Conservation (phyloP, 2,797 vertebrate species). For the Rousettus madagascariensis region DNA sequence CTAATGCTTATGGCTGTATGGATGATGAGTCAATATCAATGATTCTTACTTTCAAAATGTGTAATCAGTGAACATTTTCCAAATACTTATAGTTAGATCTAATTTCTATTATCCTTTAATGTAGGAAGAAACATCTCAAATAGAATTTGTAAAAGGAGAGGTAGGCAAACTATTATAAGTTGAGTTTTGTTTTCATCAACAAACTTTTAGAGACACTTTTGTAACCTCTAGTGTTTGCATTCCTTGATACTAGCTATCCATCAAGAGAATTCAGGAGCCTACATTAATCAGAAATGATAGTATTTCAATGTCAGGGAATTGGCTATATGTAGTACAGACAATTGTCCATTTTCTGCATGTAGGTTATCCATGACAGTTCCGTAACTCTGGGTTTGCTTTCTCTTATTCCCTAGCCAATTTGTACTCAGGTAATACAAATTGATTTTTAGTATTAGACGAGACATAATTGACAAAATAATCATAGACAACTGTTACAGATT, state of each 20-base stretch:
- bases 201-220: not conserved
- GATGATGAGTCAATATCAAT: not conserved
- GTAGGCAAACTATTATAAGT: not conserved
- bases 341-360: not conserved
- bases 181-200: not conserved
- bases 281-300: conserved; percentile 14
- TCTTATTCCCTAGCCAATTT: conserved; percentile 54
- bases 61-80: not conserved
- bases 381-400: conserved; percentile 22
- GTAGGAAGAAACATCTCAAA: conserved; percentile 4
- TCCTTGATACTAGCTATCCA: not conserved
- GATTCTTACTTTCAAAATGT: conserved; percentile 19
- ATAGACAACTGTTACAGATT: not conserved
- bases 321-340: not conserved
- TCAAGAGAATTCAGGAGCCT: not conserved
- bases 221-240: not conserved
- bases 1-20: not conserved
- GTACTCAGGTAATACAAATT: conserved; percentile 59
- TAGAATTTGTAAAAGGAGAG: not conserved
- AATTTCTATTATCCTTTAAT: not conserved
- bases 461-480: conserved; percentile 44
- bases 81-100: not conserved
- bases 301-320: not conserved
- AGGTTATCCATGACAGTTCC: not conserved
- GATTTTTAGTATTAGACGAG: conserved; percentile 51